Percentiles rank a stretch among this genome's conserved stretches.
phyloP scores from a whole-genome alignment of 2,888 invertebrate genomes.

The Pseudolycoriella hygida region DNA sequence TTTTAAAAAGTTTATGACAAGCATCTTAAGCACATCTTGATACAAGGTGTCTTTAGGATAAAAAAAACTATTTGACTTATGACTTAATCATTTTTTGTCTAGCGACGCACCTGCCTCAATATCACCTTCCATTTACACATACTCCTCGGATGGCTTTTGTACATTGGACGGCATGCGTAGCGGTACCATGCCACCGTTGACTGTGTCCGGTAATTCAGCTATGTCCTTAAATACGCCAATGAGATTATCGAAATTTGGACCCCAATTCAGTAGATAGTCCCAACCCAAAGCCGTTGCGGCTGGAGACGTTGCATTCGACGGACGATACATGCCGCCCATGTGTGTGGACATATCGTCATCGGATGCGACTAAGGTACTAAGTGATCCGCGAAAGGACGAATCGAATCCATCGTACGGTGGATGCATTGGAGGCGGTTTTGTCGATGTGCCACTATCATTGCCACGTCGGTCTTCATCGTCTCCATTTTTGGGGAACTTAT shows the following conservation, averaged over 20 bases:
- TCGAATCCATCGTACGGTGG: conserved; percentile 82
- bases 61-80: too few relatives aligned
- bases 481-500: conserved; percentile 48
- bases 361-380: conserved; percentile 84
- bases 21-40: too few relatives aligned
- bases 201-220: conserved; percentile 77
- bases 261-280: conserved; percentile 92
- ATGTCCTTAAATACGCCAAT: conserved; percentile 94
- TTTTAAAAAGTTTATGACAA: too few relatives aligned
- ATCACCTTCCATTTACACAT: conserved; percentile 37
- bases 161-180: conserved; percentile 59
- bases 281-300: conserved; percentile 69
- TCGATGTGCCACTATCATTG: conserved; percentile 34
- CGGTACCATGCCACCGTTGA: conserved; percentile 42
- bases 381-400: conserved; percentile 83
- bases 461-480: conserved; percentile 40
- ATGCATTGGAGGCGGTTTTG: conserved; percentile 44
- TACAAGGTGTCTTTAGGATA: too few relatives aligned
- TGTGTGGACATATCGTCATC: conserved; percentile 80
- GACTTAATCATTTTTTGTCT: too few relatives aligned
- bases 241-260: conserved; percentile 82
- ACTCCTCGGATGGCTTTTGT: conserved; percentile 77
- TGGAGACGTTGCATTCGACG: conserved; percentile 50
- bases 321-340: conserved; percentile 62
- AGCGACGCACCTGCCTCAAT: background rate